phyloP scores from a whole-genome alignment of 1,140 invertebrate genomes.

The Acyrthosiphon pisum region DNA sequence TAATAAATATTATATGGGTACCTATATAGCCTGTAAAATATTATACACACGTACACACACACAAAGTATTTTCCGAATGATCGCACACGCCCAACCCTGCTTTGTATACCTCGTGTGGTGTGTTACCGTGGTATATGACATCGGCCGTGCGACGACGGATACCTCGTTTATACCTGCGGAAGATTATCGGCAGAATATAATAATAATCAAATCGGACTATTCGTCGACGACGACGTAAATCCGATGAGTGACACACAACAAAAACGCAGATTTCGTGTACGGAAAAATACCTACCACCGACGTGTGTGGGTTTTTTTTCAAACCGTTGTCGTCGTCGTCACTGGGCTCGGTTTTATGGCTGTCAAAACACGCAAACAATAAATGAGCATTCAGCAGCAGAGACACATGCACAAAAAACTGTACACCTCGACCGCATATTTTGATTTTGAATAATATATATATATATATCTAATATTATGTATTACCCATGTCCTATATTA shows the following conservation, averaged over 20 bases:
- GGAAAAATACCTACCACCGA: conserved; percentile 15
- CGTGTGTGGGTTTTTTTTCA: conserved; percentile 29
- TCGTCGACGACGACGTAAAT: conserved; percentile 33
- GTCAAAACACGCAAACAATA: conserved; percentile 30
- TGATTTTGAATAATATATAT: no score
- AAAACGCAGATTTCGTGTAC: background rate
- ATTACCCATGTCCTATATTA: no score
- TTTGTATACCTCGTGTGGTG: background rate
- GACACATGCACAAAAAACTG: background rate
- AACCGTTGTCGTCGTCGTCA: background rate
- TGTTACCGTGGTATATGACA: background rate
- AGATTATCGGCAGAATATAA: conserved; percentile 14
- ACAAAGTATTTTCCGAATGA: conserved; percentile 15
- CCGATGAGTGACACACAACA: conserved; percentile 39
- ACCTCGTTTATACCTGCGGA: background rate
- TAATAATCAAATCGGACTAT: conserved; percentile 33
- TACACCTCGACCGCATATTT: background rate
- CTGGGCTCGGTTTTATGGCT: background rate
- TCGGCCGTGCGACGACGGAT: background rate
- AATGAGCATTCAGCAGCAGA: background rate
- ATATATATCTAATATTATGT: no score
- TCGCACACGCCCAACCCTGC: conserved; percentile 16
- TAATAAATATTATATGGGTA: background rate
- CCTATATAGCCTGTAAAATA: background rate
- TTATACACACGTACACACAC: background rate